A percentile compares a stretch with the other conserved stretches of the same genome.
phyloP scores from a whole-genome alignment of 1,140 invertebrate genomes.

The Rhopalosiphum maidis region DNA sequence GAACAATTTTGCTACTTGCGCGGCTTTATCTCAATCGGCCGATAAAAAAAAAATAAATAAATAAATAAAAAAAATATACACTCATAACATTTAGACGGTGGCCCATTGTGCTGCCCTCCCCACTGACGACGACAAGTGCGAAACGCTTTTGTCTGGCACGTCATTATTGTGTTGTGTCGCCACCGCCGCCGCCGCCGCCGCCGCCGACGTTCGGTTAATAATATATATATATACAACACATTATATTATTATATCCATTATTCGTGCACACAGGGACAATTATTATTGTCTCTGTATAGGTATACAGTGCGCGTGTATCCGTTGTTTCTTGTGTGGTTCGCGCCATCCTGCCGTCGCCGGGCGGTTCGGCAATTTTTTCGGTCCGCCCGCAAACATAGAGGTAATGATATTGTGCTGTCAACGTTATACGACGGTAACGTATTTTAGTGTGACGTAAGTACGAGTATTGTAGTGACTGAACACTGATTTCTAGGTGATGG shows the following conservation, averaged over 20 bases:
- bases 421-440: background rate
- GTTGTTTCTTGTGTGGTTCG: background rate
- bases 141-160: conserved; percentile 28
- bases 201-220: background rate
- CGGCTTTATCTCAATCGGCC: conserved; percentile 9
- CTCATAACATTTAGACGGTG: conserved; percentile 1
- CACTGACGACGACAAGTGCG: conserved; percentile 4
- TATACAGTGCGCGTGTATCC: background rate
- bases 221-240: background rate
- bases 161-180: background rate
- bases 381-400: background rate
- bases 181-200: background rate
- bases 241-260: background rate
- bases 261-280: background rate
- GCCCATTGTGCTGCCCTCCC: conserved; percentile 7
- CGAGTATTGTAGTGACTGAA: background rate
- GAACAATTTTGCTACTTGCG: conserved; percentile 45
- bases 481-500: too few relatives aligned
- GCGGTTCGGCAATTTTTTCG: background rate
- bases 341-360: background rate
- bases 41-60: conserved; percentile 9
- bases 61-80: background rate
- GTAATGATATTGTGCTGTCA: background rate
- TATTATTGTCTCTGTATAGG: background rate
- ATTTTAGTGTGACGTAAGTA: background rate